Evolutionary conservation across 2,113 vertebrate species (phyloP), one percentile per base, ranked within the genome.

Genomic region (Ochotona princeps): DNA sequence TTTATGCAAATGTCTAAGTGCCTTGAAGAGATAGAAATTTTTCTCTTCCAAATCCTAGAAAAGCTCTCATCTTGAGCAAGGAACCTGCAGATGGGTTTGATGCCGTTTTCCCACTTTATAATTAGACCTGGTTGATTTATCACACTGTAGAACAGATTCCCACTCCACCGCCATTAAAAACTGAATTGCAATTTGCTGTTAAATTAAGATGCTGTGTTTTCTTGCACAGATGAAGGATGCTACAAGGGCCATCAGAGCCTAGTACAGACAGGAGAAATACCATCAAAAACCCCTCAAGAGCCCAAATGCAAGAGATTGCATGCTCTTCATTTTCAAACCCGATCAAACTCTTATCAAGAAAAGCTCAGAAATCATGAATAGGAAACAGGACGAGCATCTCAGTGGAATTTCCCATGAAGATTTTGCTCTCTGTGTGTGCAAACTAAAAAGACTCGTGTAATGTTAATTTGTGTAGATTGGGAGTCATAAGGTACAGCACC

Each of bases 131-230:
- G 1, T 2, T 47, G 44, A 86, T 83, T 95, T 35, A 95, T 89
- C 84, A 2, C 17, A 49, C 69, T 87, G 87, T 26, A 95, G 49
- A 83, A 92, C 86, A 20, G 28, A 93, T 83, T 94, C 93, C 54
- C 83, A 81, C 73, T 94, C 85, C 49, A 83, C 15, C n/a, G 47
- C 61, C 88, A 92, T 61, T 96, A 89, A 97, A 95, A 88, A 84
- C 25, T 60, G 79, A 90, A 96, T 82, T 82, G 94, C 78, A 92
- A 83, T 65, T 67, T 95, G 80, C 76, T 93, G 83, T 90, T 87
- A 96, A 93, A 93, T 91, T 89, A 92, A 97, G 93, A 32, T 95
- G 95, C 47, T 65, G 95, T 92, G 2, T 83, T 92, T 89, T 75
- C 66, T 91, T 80, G 95, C 78, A 47, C 20, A 95, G 83, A 84